Percentiles rank a stretch among this genome's conserved stretches.
Conservation (phyloP, 2,888 invertebrate species). For the Ceratothoa steindachneri region DNA sequence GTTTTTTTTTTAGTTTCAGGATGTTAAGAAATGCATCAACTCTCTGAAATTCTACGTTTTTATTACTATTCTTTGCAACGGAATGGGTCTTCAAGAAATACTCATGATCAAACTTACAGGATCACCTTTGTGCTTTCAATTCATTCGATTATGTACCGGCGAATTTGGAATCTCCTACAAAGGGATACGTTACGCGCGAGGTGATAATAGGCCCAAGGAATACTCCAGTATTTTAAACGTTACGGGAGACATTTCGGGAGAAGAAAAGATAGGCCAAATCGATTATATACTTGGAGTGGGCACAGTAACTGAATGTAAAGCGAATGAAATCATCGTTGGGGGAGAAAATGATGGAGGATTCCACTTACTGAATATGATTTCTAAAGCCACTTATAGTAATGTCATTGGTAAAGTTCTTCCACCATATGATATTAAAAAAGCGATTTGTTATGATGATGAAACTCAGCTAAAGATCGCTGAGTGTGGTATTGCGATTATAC, state of each 20-base stretch:
- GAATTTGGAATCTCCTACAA: neutral
- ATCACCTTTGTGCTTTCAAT: neutral
- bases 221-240: neutral
- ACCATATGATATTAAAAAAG: too few relatives aligned
- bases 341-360: neutral
- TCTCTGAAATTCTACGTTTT: neutral
- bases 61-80: neutral
- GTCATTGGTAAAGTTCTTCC: neutral
- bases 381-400: neutral
- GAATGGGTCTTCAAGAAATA: neutral
- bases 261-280: neutral
- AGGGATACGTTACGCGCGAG: neutral
- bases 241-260: neutral
- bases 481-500: neutral
- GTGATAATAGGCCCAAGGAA: neutral
- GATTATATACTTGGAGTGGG: neutral
- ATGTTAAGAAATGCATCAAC: neutral
- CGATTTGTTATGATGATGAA: neutral
- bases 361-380: neutral
- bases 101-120: neutral
- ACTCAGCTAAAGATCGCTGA: neutral
- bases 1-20: neutral
- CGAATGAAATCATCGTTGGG: neutral
- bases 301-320: neutral
- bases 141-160: neutral